phyloP scores from a whole-genome alignment of 2,888 invertebrate genomes.

The Sphinx pinastri region DNA sequence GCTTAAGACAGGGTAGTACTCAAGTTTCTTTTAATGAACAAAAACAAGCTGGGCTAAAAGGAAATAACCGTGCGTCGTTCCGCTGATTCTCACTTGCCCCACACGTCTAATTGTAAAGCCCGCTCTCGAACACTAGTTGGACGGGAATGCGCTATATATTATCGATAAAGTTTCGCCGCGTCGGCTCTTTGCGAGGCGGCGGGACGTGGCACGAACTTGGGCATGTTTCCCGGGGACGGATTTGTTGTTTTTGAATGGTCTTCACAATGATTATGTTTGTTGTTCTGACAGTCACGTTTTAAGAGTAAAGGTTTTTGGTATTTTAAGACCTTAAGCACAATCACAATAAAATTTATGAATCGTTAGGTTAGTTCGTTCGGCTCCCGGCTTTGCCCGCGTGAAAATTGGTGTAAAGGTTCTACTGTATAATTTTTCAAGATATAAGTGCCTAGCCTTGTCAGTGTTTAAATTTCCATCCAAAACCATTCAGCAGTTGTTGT shows the following conservation, averaged over 20 bases:
- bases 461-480: too few relatives aligned
- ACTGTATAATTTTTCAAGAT: too few relatives aligned
- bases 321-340: too few relatives aligned
- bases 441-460: too few relatives aligned
- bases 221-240: not conserved
- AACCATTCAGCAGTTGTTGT: too few relatives aligned
- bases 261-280: not conserved
- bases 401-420: too few relatives aligned
- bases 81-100: slow-evolving; percentile 13
- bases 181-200: slow-evolving; percentile 33
- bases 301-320: too few relatives aligned
- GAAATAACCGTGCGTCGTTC: slow-evolving; percentile 1
- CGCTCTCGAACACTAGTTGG: slow-evolving; percentile 13
- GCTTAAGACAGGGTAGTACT: too few relatives aligned
- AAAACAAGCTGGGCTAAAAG: not conserved
- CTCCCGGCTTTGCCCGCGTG: too few relatives aligned
- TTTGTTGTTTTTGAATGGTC: not conserved
- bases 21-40: not conserved
- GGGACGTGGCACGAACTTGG: not conserved
- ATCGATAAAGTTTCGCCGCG: slow-evolving; percentile 49
- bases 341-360: too few relatives aligned
- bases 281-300: too few relatives aligned
- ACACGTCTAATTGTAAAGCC: slow-evolving; percentile 23
- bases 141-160: slow-evolving; percentile 40
- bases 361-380: too few relatives aligned